phyloP scores from a whole-genome alignment of 2,797 vertebrate species.

The Delichon dasypus region DNA sequence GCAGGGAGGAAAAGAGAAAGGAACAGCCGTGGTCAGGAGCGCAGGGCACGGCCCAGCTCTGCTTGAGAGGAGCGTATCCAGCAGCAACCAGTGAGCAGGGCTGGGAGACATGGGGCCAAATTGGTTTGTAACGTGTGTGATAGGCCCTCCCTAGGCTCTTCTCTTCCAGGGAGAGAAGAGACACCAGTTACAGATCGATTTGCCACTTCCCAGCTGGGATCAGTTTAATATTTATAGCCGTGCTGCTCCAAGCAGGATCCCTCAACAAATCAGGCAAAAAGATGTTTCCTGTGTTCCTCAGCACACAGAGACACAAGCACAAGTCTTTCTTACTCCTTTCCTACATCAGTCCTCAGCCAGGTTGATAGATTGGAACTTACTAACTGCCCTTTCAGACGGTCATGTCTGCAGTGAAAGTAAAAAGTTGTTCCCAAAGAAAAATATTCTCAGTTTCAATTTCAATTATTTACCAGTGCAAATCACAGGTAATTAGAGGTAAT shows the following conservation, averaged over 20 bases:
- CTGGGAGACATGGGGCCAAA: neutral
- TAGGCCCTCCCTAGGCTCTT: neutral
- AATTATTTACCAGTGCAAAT: neutral
- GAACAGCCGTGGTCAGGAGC: constrained; percentile 79
- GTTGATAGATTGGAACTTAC: neutral
- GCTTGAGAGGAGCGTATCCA: constrained; percentile 79
- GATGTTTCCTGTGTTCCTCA: neutral
- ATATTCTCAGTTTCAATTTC: neutral
- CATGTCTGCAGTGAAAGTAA: neutral
- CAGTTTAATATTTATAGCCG: neutral
- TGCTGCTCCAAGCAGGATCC: neutral
- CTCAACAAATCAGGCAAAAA: constrained; percentile 21
- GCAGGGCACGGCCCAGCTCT: neutral
- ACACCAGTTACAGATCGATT: constrained; percentile 23
- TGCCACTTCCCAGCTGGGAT: neutral
- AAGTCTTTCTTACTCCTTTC: too few relatives aligned
- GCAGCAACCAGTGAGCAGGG: neutral
- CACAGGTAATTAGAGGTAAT: neutral
- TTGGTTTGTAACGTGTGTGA: neutral
- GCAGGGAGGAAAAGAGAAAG: constrained; percentile 77
- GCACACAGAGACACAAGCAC: neutral
- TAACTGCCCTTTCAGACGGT: neutral
- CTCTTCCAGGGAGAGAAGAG: neutral
- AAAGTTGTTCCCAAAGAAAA: neutral
- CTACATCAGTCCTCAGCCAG: neutral